Percentiles rank a stretch among this genome's conserved stretches.
Evolutionary conservation across 2,113 vertebrate genomes (phyloP).

Genomic region (Melanerpes aurifrons): DNA sequence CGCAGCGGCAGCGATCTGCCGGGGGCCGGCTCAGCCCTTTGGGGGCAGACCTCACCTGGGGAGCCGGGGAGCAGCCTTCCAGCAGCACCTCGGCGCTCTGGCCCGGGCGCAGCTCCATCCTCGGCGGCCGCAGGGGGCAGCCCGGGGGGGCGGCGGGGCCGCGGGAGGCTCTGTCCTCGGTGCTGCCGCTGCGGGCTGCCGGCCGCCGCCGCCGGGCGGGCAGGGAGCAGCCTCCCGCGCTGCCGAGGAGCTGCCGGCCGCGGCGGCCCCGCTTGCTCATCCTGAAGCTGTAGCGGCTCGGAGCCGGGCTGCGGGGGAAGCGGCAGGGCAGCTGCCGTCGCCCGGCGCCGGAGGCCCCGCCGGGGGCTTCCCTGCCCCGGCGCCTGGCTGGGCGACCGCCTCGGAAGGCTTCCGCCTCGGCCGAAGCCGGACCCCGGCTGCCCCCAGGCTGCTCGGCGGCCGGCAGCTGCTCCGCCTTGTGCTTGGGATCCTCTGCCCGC

Average conservation of each 20-base stretch:
- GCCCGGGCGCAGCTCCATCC: slow-evolving; percentile 81
- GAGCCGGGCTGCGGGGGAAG: slow-evolving; percentile 68
- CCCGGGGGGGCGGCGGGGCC: not conserved
- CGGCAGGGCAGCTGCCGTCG: not conserved
- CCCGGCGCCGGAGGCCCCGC: too few relatives aligned
- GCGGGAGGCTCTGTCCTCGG: not conserved
- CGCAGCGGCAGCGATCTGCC: not conserved
- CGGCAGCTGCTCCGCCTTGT: not conserved
- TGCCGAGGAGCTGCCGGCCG: slow-evolving; percentile 83
- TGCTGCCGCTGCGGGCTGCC: not conserved
- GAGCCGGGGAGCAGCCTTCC: slow-evolving; percentile 74
- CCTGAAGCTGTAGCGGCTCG: slow-evolving; percentile 79
- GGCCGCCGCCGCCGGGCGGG: not conserved
- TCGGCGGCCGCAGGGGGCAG: slow-evolving; percentile 78
- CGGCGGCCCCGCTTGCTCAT: slow-evolving; percentile 83
- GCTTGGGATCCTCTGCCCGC: not conserved
- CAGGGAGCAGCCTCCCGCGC: slow-evolving; percentile 51
- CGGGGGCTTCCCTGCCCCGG: accelerated
- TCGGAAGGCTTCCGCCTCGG: not conserved
- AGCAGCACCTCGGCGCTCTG: slow-evolving; percentile 78
- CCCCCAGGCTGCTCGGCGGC: not conserved
- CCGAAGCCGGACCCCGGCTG: not conserved
- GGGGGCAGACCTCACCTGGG: slow-evolving; percentile 75
- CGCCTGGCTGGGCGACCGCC: not conserved
- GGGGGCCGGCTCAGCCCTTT: not conserved